These are phyloP conservation scores for Eubasilissa regina DNA, from an alignment of 1,140 invertebrate genomes.

Conservation along the genomic window DNA sequence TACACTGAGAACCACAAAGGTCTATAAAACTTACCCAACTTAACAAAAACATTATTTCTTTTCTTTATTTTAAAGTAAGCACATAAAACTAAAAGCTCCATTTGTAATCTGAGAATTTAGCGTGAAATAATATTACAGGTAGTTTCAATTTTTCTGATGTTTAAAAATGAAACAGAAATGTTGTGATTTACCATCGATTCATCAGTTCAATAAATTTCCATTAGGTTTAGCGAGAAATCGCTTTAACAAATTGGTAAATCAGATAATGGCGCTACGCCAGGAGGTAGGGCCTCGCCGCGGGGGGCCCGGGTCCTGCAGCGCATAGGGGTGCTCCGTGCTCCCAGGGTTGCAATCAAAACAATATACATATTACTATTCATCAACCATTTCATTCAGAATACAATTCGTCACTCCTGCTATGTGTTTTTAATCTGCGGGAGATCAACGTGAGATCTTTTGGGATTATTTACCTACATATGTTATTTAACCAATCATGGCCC, in stretches of 20 bases:
- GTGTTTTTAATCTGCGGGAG: conserved; percentile 41
- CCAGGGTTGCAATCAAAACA: background rate
- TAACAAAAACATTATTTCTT: too few relatives aligned
- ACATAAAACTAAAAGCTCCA: too few relatives aligned
- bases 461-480: conserved; percentile 23
- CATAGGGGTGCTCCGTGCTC: background rate
- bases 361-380: conserved; percentile 25
- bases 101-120: too few relatives aligned
- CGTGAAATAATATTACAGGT: too few relatives aligned
- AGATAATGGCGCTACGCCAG: conserved; percentile 36
- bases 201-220: conserved; percentile 22
- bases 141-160: too few relatives aligned
- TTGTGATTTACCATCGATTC: conserved; percentile 10
- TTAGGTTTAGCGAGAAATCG: conserved; percentile 43
- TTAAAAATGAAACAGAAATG: background rate
- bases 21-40: too few relatives aligned
- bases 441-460: conserved; percentile 35
- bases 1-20: too few relatives aligned
- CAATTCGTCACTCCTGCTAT: conserved; percentile 13
- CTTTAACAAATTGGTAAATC: conserved; percentile 47
- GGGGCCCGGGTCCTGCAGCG: background rate
- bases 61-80: too few relatives aligned
- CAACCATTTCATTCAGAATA: conserved; percentile 29
- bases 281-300: conserved; percentile 11
- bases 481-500: background rate